Evolutionary conservation across 2,797 vertebrate genomes (phyloP).

Genomic region (Sebastes cheni): DNA sequence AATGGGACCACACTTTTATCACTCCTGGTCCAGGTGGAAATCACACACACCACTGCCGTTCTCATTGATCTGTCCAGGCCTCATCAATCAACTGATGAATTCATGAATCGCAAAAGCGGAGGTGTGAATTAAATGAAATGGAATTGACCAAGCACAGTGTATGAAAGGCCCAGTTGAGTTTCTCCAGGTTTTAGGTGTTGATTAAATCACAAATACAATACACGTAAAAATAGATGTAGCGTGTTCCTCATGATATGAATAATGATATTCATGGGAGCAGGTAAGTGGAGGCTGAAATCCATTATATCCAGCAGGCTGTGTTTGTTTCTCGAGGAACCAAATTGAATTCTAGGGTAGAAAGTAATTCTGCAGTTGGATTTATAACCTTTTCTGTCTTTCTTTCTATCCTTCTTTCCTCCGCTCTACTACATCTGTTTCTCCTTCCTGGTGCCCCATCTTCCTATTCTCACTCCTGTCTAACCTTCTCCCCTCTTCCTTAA

Average conservation of each 20-base stretch:
- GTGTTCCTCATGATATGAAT: constrained; percentile 52
- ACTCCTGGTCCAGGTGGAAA: constrained; percentile 1
- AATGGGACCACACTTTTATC: neutral
- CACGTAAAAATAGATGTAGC: constrained; percentile 8
- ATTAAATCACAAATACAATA: neutral
- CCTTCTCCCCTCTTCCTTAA: neutral
- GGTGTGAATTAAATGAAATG: neutral
- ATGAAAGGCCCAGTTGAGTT: neutral
- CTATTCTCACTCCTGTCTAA: neutral
- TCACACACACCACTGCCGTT: neutral
- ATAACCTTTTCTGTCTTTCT: constrained; percentile 25
- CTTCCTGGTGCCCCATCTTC: neutral
- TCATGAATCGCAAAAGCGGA: constrained; percentile 8
- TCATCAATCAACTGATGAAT: constrained; percentile 30
- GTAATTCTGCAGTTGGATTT: constrained; percentile 45
- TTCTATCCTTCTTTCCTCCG: neutral
- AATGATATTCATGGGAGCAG: constrained; percentile 68
- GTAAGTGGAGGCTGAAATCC: constrained; percentile 59
- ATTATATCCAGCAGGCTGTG: constrained; percentile 49
- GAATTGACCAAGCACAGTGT: neutral
- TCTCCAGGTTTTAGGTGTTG: neutral
- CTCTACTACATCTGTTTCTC: constrained; percentile 20
- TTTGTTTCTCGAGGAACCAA: constrained; percentile 60
- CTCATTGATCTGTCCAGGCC: constrained; percentile 6
- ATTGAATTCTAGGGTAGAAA: constrained; percentile 54